A percentile compares a stretch with the other conserved stretches of the same genome.
Conservation (phyloP, 92 coral and sea anemone genomes). For the Zoanthus sansibaricus region DNA sequence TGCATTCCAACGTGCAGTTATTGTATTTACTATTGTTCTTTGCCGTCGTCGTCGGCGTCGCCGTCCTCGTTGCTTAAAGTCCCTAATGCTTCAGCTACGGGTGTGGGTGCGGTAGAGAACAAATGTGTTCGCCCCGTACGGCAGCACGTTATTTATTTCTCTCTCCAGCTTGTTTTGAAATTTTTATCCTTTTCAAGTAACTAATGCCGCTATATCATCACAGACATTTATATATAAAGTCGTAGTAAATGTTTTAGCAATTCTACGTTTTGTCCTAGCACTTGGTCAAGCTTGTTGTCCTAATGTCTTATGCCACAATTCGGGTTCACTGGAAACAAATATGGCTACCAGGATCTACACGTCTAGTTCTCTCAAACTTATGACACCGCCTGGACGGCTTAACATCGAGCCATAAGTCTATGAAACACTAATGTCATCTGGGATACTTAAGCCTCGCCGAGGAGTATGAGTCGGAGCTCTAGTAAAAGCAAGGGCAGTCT, state of each 20-base stretch:
- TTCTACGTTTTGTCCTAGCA: neutral
- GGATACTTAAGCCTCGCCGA: slow-evolving; percentile 46
- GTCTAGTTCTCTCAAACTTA: slow-evolving; percentile 43
- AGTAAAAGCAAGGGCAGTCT: slow-evolving; percentile 33
- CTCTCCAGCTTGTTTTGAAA: slow-evolving; percentile 24
- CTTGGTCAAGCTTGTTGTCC: slow-evolving; percentile 23
- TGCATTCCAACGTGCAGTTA: too few species aligned
- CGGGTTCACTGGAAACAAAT: slow-evolving; percentile 33
- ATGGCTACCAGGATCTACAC: slow-evolving; percentile 45
- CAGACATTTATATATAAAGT: slow-evolving; percentile 12
- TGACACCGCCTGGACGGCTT: slow-evolving; percentile 51
- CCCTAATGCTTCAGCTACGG: too few species aligned
- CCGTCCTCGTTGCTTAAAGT: too few species aligned
- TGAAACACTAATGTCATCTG: slow-evolving; percentile 37
- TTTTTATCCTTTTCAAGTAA: slow-evolving; percentile 26
- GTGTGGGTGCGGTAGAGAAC: too few species aligned
- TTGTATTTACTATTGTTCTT: too few species aligned
- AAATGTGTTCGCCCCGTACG: neutral
- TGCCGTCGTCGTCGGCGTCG: too few species aligned
- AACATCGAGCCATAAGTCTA: slow-evolving; percentile 13
- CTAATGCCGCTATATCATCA: slow-evolving; percentile 14
- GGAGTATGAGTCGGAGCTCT: slow-evolving; percentile 49
- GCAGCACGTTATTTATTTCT: slow-evolving; percentile 2
- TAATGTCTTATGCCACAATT: slow-evolving; percentile 17
- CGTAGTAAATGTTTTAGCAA: slow-evolving; percentile 15